These are phyloP conservation scores for Psophia crepitans DNA, from an alignment of 2,113 vertebrate genomes.

Conservation along the genomic window DNA sequence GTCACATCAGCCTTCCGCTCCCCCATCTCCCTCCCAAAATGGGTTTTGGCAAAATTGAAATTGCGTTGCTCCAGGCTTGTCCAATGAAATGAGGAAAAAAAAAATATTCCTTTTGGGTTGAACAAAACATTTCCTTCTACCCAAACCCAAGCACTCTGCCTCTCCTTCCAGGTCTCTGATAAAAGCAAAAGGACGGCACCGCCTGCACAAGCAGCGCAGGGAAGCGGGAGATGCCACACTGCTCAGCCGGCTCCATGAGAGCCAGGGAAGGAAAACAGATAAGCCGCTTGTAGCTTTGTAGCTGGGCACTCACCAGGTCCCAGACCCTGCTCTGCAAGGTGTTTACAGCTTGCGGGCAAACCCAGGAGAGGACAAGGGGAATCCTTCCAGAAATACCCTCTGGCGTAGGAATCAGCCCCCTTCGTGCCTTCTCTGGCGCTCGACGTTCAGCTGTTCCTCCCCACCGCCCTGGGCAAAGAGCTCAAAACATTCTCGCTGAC, in stretches of 20 bases:
- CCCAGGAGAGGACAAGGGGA: neutral
- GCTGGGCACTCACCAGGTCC: neutral
- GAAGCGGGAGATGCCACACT: neutral
- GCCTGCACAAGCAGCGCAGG: neutral
- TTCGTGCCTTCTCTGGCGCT: neutral
- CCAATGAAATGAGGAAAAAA: neutral
- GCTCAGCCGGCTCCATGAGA: accelerated
- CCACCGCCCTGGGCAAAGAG: neutral
- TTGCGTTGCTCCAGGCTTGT: neutral
- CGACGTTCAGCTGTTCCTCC: neutral
- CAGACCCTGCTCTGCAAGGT: neutral
- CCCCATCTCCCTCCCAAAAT: neutral
- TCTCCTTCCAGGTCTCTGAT: neutral
- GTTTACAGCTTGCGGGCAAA: neutral
- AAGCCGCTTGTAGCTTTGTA: neutral
- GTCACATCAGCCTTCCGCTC: neutral
- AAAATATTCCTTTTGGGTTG: neutral
- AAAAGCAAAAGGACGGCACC: neutral
- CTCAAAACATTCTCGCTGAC: neutral
- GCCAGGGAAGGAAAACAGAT: neutral
- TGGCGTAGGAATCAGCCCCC: neutral
- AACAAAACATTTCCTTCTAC: neutral
- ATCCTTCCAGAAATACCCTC: neutral
- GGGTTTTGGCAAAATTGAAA: neutral
- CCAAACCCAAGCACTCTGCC: neutral